Conservation (phyloP, 2,113 vertebrate genomes). For the Reinhardtius hippoglossoides region DNA sequence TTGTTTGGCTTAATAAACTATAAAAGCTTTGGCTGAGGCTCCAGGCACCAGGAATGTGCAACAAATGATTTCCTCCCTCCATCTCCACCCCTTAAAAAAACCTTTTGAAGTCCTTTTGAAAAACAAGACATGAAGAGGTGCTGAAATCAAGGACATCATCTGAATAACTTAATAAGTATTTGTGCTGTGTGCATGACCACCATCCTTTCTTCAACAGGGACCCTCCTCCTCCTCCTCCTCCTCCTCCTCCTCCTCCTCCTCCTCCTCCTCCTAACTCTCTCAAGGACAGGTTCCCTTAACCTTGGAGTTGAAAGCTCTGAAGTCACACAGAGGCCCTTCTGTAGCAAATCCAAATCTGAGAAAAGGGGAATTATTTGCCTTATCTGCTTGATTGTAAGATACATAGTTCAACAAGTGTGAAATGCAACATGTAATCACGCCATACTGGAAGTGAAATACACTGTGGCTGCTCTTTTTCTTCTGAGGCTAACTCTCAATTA, state of each 20-base stretch:
- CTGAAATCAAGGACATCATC: constrained; percentile 75
- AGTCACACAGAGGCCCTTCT: constrained; percentile 49
- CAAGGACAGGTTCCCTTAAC: constrained; percentile 75
- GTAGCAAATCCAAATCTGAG: constrained; percentile 5
- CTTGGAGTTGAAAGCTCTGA: constrained; percentile 65
- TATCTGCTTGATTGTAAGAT: constrained; percentile 43
- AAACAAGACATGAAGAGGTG: constrained; percentile 73
- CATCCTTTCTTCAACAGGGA: constrained; percentile 54
- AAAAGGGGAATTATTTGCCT: constrained; percentile 29
- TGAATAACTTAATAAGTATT: constrained; percentile 72
- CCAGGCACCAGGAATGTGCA: constrained; percentile 68
- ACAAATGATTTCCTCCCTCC: constrained; percentile 77
- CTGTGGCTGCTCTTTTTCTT: constrained; percentile 12
- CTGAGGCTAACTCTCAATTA: constrained; percentile 12
- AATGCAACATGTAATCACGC: constrained; percentile 15
- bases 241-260: constrained; percentile 52
- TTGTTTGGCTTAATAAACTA: constrained; percentile 50
- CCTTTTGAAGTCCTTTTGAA: constrained; percentile 73
- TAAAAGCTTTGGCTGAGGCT: constrained; percentile 51
- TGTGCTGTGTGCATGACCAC: constrained; percentile 64
- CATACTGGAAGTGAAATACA: constrained; percentile 1
- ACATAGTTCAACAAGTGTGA: constrained; percentile 10
- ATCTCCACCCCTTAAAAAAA: constrained; percentile 57
- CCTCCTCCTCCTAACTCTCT: constrained; percentile 45
- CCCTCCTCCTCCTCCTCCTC: constrained; percentile 43